These are phyloP conservation scores for Cichladusa arquata DNA, from an alignment of 2,113 vertebrate genomes.

Conservation along the genomic window DNA sequence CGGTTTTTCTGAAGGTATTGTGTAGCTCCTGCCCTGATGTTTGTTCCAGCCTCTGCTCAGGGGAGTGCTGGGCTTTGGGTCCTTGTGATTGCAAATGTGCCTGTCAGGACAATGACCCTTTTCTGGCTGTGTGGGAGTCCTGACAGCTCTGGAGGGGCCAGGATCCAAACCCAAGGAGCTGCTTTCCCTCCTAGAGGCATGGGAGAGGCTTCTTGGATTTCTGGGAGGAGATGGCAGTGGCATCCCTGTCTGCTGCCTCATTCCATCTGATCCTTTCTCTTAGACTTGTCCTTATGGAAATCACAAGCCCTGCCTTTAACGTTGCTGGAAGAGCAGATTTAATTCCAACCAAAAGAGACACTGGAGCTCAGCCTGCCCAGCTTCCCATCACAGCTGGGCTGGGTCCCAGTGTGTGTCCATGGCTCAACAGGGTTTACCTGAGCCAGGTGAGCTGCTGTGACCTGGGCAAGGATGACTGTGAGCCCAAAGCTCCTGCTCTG, in stretches of 20 bases:
- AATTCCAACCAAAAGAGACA: background rate
- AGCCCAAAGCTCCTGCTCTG: background rate
- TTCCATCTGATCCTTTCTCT: background rate
- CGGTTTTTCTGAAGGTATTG: background rate
- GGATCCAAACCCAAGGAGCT: background rate
- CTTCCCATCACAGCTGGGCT: background rate
- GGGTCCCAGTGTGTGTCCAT: background rate
- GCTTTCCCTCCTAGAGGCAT: background rate
- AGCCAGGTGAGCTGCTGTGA: background rate
- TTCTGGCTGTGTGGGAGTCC: background rate
- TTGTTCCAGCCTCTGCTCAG: background rate
- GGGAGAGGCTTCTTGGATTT: background rate
- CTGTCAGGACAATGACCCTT: background rate
- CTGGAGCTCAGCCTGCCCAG: background rate
- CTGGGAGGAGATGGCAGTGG: background rate
- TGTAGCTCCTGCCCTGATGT: background rate
- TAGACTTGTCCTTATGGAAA: background rate
- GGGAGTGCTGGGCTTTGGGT: background rate
- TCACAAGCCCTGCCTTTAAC: background rate
- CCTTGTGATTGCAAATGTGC: fast-evolving
- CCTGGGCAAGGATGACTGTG: background rate
- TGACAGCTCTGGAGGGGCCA: background rate
- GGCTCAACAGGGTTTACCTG: background rate
- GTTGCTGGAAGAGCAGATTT: background rate
- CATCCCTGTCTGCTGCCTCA: background rate